Evolutionary conservation across 2,113 vertebrate genomes (phyloP).

Genomic region (Meleagris gallopavo): DNA sequence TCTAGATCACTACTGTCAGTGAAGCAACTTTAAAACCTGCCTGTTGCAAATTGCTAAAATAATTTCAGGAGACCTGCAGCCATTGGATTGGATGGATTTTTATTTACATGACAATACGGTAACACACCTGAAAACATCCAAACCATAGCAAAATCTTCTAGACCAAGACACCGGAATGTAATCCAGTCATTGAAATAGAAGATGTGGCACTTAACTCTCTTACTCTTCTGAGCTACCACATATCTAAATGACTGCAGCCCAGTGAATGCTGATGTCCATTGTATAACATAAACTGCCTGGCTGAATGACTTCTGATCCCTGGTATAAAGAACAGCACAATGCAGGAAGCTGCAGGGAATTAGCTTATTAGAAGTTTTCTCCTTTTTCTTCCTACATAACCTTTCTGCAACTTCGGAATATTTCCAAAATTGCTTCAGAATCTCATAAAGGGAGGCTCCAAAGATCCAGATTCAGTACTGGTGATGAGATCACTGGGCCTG

Average conservation of each 20-base stretch:
- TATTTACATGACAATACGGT: not conserved
- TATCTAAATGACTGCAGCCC: not conserved
- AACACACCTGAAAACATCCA: not conserved
- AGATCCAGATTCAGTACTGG: constrained; percentile 17
- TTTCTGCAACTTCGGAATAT: not conserved
- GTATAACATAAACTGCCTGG: not conserved
- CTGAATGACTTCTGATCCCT: not conserved
- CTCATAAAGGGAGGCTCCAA: not conserved
- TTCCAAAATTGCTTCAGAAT: constrained; percentile 38
- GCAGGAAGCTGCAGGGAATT: not conserved
- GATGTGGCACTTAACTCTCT: not conserved
- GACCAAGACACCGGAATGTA: not conserved
- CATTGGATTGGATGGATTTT: not conserved
- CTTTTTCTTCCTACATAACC: not conserved
- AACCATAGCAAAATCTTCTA: not conserved
- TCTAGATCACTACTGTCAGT: not conserved
- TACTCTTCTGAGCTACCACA: not conserved
- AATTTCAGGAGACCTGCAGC: not conserved
- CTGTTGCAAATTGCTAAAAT: not conserved
- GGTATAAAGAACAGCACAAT: not conserved
- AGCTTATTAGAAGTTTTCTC: not conserved
- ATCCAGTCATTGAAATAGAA: not conserved
- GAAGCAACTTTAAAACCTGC: not conserved
- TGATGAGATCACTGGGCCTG: constrained; percentile 37
- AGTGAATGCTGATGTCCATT: not conserved